Conservation (phyloP, 2,888 invertebrate genomes). For the Drosophila kuntzei region DNA sequence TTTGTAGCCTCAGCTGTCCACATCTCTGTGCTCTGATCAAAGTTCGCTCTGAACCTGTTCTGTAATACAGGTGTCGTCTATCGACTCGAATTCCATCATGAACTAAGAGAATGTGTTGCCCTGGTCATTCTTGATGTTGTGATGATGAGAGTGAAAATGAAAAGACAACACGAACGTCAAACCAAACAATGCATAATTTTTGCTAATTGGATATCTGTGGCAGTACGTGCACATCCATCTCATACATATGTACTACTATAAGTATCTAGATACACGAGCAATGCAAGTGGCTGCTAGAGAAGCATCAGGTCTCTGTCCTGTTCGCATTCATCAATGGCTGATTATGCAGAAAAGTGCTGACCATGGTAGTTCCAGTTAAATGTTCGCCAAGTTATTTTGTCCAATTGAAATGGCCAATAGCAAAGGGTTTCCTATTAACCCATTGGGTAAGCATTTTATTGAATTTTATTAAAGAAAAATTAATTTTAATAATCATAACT, state of each 20-base stretch:
- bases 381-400: conserved; percentile 8
- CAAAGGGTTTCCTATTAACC: not conserved
- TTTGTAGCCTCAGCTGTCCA: not conserved
- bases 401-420: not conserved
- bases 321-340: conserved; percentile 11
- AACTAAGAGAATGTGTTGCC: not conserved
- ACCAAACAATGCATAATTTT: conserved; percentile 1
- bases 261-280: conserved; percentile 1
- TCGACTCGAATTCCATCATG: not conserved
- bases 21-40: not conserved
- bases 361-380: conserved; percentile 3
- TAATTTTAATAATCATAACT: too few species aligned
- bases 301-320: not conserved
- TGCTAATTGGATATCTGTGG: not conserved
- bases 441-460: not conserved
- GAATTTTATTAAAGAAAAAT: too few species aligned
- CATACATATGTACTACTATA: not conserved
- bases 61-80: not conserved
- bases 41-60: not conserved
- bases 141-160: not conserved
- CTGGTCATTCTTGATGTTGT: not conserved
- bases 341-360: conserved; percentile 10
- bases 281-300: not conserved
- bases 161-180: not conserved
- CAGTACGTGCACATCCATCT: not conserved